Evolutionary conservation across 2,113 vertebrate species (phyloP), one percentile per base, ranked within the genome.

Genomic region (Ictalurus punctatus): DNA sequence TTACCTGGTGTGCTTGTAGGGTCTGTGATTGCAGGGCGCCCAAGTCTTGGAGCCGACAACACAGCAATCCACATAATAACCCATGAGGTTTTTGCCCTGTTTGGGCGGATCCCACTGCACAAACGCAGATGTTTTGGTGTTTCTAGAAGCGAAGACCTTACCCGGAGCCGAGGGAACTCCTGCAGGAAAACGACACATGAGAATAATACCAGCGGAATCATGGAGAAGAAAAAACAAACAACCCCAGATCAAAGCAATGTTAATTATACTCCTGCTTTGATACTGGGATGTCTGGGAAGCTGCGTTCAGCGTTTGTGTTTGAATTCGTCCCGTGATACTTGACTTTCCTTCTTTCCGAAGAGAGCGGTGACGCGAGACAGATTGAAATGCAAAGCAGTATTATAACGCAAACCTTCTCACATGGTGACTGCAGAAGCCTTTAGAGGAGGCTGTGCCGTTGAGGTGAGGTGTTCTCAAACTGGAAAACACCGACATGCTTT

Each of bases 11-110:
- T 98, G 96, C 91, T 95, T 96, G 82, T 98, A 96, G 78, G 98
- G 98, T 89, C 98, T 99, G 92, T 99, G 97, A 92, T 99, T 99
- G 85, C 97, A 97, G 0, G 97, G 93, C 65, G 97, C 96, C 98
- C 98, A 99, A 9, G 61, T 84, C 90, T 97, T 97, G 90, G 97
- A 95, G 34, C 98, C 98, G 0, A 94, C 95, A 1, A 96, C 91
- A 1, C 95, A 97, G 73, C 94, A 96, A 8, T 99, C 98, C 83
- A 99, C 96, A 48, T 99, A 99, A 92, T 99, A 99, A 25, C 98
- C 98, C 76, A 98, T 94, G 2, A 99, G 96, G 91, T 95, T 94
- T n/a, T 96, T 96, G 56, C 90, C 94, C 0, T 95, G 94, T 91
- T 96, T 98, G 6, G 98, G 96, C 74, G 94, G 79, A 3, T 97